These are phyloP conservation scores for Melinaea menophilus DNA, from an alignment of 2,888 invertebrate species.

Conservation along the genomic window DNA sequence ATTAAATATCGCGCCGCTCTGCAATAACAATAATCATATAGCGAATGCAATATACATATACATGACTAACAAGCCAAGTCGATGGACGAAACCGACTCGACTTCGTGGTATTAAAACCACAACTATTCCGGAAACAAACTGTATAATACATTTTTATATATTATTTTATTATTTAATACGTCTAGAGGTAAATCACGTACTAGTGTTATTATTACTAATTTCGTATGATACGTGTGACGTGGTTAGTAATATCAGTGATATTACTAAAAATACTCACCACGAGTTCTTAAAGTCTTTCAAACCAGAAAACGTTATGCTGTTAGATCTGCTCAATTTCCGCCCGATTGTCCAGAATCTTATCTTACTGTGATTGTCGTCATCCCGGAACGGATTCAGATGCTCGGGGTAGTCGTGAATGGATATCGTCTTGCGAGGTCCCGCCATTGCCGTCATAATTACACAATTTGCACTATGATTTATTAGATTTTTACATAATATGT, in stretches of 20 bases:
- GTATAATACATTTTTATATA: background rate
- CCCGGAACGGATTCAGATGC: slow-evolving; percentile 86
- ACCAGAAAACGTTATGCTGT: slow-evolving; percentile 80
- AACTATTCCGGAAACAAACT: background rate
- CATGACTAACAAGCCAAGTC: background rate
- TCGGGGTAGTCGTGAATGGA: slow-evolving; percentile 86
- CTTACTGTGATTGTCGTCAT: slow-evolving; percentile 81
- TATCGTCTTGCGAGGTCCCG: slow-evolving; percentile 67
- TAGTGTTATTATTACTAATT: background rate
- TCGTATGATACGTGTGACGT: background rate
- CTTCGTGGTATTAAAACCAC: background rate
- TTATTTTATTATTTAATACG: no score
- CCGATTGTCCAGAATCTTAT: slow-evolving; percentile 80
- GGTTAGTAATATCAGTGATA: background rate
- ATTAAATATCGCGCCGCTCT: background rate
- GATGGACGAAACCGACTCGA: background rate
- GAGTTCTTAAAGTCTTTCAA: slow-evolving; percentile 77
- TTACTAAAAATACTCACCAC: slow-evolving; percentile 70
- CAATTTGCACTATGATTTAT: slow-evolving; percentile 44
- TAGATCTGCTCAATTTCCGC: slow-evolving; percentile 72
- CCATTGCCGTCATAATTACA: slow-evolving; percentile 62
- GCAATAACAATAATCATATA: background rate
- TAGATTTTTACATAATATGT: slow-evolving; percentile 69
- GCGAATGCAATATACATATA: background rate
- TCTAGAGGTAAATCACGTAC: no score